Conservation (phyloP, 2,113 vertebrate species). For the Ornithorhynchus anatinus region DNA sequence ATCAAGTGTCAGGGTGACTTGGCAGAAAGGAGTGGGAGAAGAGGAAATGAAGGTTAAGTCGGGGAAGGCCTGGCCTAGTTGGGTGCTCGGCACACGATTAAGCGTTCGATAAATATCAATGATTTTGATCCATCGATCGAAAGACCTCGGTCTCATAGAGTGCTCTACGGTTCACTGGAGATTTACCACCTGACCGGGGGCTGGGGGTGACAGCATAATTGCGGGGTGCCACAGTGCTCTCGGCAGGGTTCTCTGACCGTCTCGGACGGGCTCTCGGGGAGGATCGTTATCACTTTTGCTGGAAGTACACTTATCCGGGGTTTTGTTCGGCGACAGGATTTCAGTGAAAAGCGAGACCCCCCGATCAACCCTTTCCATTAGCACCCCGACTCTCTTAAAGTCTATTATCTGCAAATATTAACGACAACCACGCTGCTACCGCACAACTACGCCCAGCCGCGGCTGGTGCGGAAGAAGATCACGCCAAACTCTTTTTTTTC, state of each 20-base stretch:
- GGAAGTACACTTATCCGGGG: slow-evolving; percentile 53
- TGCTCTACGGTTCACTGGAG: slow-evolving; percentile 52
- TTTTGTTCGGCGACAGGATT: slow-evolving; percentile 33
- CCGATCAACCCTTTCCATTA: slow-evolving; percentile 40
- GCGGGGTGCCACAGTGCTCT: slow-evolving; percentile 59
- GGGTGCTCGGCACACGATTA: no score
- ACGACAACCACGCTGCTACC: no score
- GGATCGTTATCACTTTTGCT: slow-evolving; percentile 58
- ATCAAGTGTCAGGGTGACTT: no score
- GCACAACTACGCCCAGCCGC: no score
- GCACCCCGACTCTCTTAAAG: slow-evolving; percentile 52
- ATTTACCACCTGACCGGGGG: slow-evolving; percentile 61
- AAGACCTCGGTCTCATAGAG: no score
- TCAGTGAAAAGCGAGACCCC: slow-evolving; percentile 21
- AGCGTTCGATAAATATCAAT: no score
- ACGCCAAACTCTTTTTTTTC: no score
- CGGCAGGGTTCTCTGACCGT: slow-evolving; percentile 51
- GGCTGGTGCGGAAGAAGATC: no score
- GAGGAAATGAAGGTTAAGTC: no score
- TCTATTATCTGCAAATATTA: slow-evolving; percentile 48
- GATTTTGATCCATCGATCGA: no score
- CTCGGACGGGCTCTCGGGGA: slow-evolving; percentile 57
- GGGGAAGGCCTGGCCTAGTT: no score
- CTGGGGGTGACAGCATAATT: slow-evolving; percentile 59
- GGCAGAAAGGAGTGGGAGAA: no score